These are phyloP conservation scores for Euleptes europaea DNA, from an alignment of 2,113 vertebrate genomes.

Conservation along the genomic window DNA sequence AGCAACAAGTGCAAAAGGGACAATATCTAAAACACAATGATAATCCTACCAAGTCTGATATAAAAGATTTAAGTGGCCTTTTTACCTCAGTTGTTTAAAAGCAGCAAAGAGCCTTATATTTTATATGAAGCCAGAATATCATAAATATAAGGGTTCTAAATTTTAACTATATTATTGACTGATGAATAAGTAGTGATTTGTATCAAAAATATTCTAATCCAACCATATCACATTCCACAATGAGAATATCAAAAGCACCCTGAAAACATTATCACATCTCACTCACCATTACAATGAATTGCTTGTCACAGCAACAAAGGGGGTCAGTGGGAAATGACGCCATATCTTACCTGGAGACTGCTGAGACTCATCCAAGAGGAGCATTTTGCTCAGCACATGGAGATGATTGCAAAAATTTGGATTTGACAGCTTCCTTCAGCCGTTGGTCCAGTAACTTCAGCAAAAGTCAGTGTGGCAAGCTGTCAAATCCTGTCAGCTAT, in stretches of 20 bases:
- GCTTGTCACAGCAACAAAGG: not conserved
- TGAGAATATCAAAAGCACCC: not conserved
- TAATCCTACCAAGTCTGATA: not conserved
- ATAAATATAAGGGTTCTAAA: not conserved
- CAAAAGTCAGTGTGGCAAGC: slow-evolving; percentile 5
- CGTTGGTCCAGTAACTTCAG: not conserved
- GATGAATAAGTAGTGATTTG: not conserved
- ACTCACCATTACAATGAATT: not conserved
- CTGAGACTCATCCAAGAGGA: slow-evolving; percentile 67
- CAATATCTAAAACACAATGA: not conserved
- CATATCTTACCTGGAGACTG: slow-evolving; percentile 63
- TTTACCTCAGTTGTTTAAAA: not conserved
- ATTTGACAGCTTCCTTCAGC: slow-evolving; percentile 20
- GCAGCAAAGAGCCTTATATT: not conserved
- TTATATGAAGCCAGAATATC: not conserved
- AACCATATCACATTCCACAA: not conserved
- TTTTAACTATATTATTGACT: slow-evolving; percentile 9
- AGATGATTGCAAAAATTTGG: not conserved
- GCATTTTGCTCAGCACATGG: slow-evolving; percentile 44
- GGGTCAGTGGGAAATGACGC: rapidly evolving
- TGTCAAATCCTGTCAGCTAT: slow-evolving; percentile 40
- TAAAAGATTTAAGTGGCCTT: not conserved
- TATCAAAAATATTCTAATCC: not conserved
- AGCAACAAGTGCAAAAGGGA: slow-evolving; percentile 5
- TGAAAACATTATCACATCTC: not conserved